Evolutionary conservation across 2,888 invertebrate species (phyloP).

Genomic region (Drosophila lutescens): DNA sequence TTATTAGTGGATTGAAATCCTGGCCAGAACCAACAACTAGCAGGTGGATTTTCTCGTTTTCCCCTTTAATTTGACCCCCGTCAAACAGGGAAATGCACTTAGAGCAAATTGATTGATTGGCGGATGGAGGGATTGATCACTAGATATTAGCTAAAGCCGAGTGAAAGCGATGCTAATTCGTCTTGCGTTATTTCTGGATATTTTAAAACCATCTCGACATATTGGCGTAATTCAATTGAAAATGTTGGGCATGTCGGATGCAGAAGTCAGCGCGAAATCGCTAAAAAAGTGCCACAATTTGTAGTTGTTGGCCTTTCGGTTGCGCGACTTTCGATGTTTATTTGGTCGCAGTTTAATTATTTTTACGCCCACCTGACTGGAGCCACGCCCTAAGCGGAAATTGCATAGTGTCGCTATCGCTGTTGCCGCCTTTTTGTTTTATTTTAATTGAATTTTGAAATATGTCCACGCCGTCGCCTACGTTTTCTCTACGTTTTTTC

Average conservation of each 20-base stretch:
- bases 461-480: conserved; percentile 49
- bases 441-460: conserved; percentile 79
- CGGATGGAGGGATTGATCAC: conserved; percentile 14
- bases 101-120: conserved; percentile 32
- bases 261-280: conserved; percentile 50
- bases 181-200: conserved; percentile 1
- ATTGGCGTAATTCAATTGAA: conserved; percentile 60
- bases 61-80: conserved; percentile 22
- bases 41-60: conserved; percentile 8
- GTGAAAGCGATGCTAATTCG: conserved; percentile 13
- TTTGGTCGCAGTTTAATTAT: conserved; percentile 67
- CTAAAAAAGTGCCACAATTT: conserved; percentile 32
- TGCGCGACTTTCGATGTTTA: conserved; percentile 38
- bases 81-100: conserved; percentile 45
- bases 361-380: conserved; percentile 72
- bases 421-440: conserved; percentile 56
- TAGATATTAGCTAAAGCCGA: conserved; percentile 7
- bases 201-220: conserved; percentile 15
- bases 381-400: conserved; percentile 68
- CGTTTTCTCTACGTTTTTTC: conserved; percentile 27
- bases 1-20: not conserved
- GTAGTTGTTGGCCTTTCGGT: conserved; percentile 1
- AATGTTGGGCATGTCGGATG: conserved; percentile 41
- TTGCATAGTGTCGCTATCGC: conserved; percentile 67
- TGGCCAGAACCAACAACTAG: not conserved